These are phyloP conservation scores for Mergus octosetaceus DNA, from an alignment of 2,797 vertebrate species.

Conservation along the genomic window DNA sequence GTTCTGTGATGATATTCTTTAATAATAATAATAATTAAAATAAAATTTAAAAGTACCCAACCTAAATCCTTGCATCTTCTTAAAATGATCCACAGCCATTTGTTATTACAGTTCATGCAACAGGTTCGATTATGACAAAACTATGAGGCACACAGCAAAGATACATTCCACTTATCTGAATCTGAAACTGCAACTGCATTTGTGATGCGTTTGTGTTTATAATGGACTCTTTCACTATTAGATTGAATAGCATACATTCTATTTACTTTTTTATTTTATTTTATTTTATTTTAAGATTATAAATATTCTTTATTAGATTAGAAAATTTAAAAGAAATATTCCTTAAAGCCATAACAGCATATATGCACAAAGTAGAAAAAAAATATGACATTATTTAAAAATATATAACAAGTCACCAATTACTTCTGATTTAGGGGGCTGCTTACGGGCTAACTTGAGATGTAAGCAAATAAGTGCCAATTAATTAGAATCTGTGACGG, in stretches of 20 bases:
- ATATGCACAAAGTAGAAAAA: background rate
- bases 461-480: conserved; percentile 53
- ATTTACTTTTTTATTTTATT: background rate
- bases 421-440: conserved; percentile 34
- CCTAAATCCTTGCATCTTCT: background rate
- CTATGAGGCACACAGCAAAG: background rate
- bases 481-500: conserved; percentile 70
- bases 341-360: background rate
- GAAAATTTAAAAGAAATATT: background rate
- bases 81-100: background rate
- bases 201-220: background rate
- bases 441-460: conserved; percentile 41
- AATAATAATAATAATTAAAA: background rate
- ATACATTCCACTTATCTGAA: background rate
- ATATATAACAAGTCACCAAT: conserved; percentile 11
- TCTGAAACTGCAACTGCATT: background rate
- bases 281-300: background rate
- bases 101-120: background rate
- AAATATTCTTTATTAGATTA: background rate
- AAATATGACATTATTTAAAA: background rate
- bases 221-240: background rate
- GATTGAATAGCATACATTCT: background rate
- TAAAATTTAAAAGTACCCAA: background rate
- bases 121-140: background rate
- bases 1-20: background rate